Evolutionary conservation across 2,797 vertebrate genomes (phyloP), one percentile per base, ranked within the genome.

Genomic region (Clarias platycephalus): DNA sequence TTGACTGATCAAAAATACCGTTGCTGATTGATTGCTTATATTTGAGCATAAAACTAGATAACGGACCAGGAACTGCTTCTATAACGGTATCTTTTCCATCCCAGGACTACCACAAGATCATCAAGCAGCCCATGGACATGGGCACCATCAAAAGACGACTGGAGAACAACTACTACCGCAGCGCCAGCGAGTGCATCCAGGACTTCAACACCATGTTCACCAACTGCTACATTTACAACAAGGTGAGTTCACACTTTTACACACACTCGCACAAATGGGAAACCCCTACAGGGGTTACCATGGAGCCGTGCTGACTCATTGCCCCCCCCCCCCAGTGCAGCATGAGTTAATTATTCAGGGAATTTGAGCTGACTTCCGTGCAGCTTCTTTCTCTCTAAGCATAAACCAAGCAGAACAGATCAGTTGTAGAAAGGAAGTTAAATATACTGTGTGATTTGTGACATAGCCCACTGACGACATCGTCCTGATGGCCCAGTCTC

Each of bases 181-280:
- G 95, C 12, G 96, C 97, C 0, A 94, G 96, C 0, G 97, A 98
- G 88, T 98, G 97, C 91, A 97, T 98, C 92, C 97, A 98, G 90
- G 97, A 98, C 91, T 98, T 98, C 91, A 98, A 97, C 92, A 98
- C 97, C 72, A 98, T 98, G 97, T 98, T 98, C 90, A 98, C 97
- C 89, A 98, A 98, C 93, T 98, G 97, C 90, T 98, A 98, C 86
- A 97, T 98, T 89, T 98, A 98, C 91, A 98, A 98, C 92, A 98
- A 98, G 96, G 97, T 97, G 81, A 68, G 90, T 31, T 2, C 40
- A 71, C 55, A 18, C 66, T 9, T n/a, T 22, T 55, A 24, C 31
- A 62, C 10, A 20, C 77, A 37, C 84, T 49, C 44, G 5, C 37
- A 1, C 0, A 62, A 31, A 80, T 12, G n/a, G 66, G 66, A 62